Percentiles rank a stretch among this genome's conserved stretches.
These are phyloP conservation scores for Lindbergichthys nudifrons DNA, from an alignment of 2,797 vertebrate genomes.

Conservation along the genomic window DNA sequence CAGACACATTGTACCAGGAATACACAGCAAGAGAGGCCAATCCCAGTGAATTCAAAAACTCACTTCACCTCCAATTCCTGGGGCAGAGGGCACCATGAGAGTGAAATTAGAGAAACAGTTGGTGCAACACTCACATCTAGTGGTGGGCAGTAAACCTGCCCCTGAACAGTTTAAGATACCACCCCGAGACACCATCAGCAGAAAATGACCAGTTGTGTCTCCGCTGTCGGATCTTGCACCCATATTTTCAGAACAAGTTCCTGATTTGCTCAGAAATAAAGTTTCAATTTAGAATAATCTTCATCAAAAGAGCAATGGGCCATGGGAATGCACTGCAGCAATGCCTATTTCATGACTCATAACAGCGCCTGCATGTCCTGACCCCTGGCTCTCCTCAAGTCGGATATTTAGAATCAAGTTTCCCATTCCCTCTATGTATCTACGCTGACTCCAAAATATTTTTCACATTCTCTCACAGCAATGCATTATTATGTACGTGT, in stretches of 20 bases:
- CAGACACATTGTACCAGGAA: slow-evolving; percentile 2
- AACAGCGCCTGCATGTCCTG: slow-evolving; percentile 54
- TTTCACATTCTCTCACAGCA: slow-evolving; percentile 3
- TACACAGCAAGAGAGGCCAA: background rate
- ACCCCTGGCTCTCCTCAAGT: slow-evolving; percentile 55
- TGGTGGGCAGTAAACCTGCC: slow-evolving; percentile 59
- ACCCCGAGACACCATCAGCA: slow-evolving; percentile 19
- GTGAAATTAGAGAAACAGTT: slow-evolving; percentile 8
- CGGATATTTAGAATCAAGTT: slow-evolving; percentile 66
- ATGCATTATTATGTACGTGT: slow-evolving; percentile 6
- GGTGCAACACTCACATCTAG: slow-evolving; percentile 77
- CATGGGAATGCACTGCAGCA: slow-evolving; percentile 45
- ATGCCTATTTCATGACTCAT: slow-evolving; percentile 69
- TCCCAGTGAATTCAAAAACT: slow-evolving; percentile 22
- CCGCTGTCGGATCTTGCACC: slow-evolving; percentile 38
- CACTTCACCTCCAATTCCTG: slow-evolving; percentile 7
- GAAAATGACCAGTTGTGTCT: slow-evolving; percentile 29
- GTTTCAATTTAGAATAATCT: slow-evolving; percentile 66
- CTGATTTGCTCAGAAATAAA: slow-evolving; percentile 71
- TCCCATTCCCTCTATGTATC: slow-evolving; percentile 48
- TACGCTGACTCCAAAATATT: slow-evolving; percentile 51
- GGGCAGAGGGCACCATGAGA: background rate
- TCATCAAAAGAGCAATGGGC: slow-evolving; percentile 60
- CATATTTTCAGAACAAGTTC: slow-evolving; percentile 54
- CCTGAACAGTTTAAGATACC: background rate